phyloP scores from a whole-genome alignment of 2,113 vertebrate species.

The Pholis gunnellus region DNA sequence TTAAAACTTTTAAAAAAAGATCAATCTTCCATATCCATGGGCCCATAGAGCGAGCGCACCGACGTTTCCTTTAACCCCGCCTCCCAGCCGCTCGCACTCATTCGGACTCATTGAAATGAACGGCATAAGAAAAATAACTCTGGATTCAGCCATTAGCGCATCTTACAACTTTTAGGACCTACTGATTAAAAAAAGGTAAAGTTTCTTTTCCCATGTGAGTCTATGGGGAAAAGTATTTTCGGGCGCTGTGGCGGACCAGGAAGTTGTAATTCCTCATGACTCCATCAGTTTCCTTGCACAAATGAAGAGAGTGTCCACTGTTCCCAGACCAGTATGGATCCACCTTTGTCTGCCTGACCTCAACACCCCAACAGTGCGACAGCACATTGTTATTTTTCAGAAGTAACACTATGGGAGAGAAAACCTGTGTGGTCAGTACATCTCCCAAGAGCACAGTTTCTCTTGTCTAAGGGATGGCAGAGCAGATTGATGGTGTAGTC shows the following conservation, averaged over 20 bases:
- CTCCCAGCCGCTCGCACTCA: no score
- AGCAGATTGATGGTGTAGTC: slow-evolving; percentile 52
- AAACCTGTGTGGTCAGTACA: slow-evolving; percentile 27
- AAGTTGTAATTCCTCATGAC: background rate
- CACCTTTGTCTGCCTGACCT: background rate
- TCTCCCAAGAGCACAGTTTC: slow-evolving; percentile 22
- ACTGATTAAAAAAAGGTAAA: background rate
- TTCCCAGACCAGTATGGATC: background rate
- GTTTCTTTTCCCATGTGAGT: background rate
- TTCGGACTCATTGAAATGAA: no score
- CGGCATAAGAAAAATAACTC: no score
- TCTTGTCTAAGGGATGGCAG: slow-evolving; percentile 31
- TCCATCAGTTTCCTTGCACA: background rate
- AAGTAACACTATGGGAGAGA: slow-evolving; percentile 8
- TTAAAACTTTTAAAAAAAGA: background rate
- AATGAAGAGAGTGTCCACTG: background rate
- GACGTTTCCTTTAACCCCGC: background rate
- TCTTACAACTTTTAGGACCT: background rate
- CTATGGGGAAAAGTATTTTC: background rate
- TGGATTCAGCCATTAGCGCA: background rate
- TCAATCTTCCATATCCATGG: no score
- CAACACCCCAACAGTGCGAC: background rate
- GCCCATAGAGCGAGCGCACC: no score
- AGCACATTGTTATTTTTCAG: background rate
- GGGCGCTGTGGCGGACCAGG: background rate